Percentiles rank a stretch among this genome's conserved stretches.
These are phyloP conservation scores for Popillia japonica DNA, from an alignment of 1,140 invertebrate genomes.

Conservation along the genomic window DNA sequence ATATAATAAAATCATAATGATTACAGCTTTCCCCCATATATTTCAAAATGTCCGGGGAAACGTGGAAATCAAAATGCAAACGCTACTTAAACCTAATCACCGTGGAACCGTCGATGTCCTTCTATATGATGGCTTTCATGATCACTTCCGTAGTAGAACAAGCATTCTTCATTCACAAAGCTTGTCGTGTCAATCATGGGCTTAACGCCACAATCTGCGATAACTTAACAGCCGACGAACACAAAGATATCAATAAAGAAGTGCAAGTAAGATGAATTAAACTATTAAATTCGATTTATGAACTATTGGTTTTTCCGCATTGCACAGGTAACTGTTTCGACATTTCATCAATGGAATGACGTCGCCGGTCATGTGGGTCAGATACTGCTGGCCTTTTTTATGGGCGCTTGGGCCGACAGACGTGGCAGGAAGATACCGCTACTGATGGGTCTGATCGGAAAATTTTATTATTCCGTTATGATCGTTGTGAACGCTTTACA, in stretches of 20 bases:
- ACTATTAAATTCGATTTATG: constrained; percentile 30
- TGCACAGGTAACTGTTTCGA: constrained; percentile 71
- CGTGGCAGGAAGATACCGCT: constrained; percentile 74
- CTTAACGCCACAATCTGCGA: constrained; percentile 71
- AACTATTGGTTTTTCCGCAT: not conserved
- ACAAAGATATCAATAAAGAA: constrained; percentile 66
- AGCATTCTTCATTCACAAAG: constrained; percentile 76
- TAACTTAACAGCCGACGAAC: constrained; percentile 64
- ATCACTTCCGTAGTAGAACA: constrained; percentile 80
- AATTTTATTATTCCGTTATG: constrained; percentile 77
- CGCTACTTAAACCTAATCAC: constrained; percentile 62
- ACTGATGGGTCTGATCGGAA: constrained; percentile 73
- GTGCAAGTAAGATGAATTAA: constrained; percentile 66
- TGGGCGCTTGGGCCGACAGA: constrained; percentile 80
- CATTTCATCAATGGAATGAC: constrained; percentile 78
- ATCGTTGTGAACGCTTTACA: constrained; percentile 73
- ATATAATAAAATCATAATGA: too few relatives aligned
- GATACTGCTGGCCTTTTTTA: constrained; percentile 76
- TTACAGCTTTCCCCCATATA: too few relatives aligned
- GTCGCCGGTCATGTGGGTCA: constrained; percentile 74
- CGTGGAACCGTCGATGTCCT: constrained; percentile 79
- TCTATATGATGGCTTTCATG: constrained; percentile 84
- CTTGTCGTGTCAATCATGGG: constrained; percentile 74
- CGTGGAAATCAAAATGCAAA: constrained; percentile 24
- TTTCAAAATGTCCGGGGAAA: constrained; percentile 43